These are phyloP conservation scores for Ischnura elegans DNA, from an alignment of 2,888 invertebrate species.

Conservation along the genomic window DNA sequence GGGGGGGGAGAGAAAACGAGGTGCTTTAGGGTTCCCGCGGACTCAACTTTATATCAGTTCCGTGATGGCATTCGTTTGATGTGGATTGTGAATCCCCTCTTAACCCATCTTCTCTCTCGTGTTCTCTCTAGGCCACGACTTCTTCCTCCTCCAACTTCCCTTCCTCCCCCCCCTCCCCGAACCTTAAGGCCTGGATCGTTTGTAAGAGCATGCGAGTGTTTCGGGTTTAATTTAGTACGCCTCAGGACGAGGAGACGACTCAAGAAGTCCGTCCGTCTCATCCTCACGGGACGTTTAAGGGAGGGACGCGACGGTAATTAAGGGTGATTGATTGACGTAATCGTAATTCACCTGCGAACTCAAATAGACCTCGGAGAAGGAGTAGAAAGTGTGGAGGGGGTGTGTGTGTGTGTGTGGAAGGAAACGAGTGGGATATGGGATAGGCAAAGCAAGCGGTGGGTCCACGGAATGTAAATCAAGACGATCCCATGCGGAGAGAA, in stretches of 20 bases:
- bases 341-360: conserved; percentile 19
- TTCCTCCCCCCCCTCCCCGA: not conserved
- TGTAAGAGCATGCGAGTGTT: not conserved
- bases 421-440: not conserved
- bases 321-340: conserved; percentile 45
- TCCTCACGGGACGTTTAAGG: conserved; percentile 7
- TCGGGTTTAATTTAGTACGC: conserved; percentile 47
- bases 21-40: conserved; percentile 13
- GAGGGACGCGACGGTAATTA: conserved; percentile 47
- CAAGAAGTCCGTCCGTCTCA: not conserved
- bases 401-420: not conserved
- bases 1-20: not conserved
- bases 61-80: conserved; percentile 64
- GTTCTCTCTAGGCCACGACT: not conserved
- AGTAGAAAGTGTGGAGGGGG: too few relatives aligned
- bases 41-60: conserved; percentile 60
- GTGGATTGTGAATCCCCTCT: conserved; percentile 3
- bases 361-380: not conserved
- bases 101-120: not conserved
- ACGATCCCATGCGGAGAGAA: not conserved
- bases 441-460: not conserved
- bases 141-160: not conserved
- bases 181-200: not conserved
- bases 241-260: not conserved
- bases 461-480: conserved; percentile 14